phyloP scores from a whole-genome alignment of 2,113 vertebrate genomes.

The Alligator mississippiensis region DNA sequence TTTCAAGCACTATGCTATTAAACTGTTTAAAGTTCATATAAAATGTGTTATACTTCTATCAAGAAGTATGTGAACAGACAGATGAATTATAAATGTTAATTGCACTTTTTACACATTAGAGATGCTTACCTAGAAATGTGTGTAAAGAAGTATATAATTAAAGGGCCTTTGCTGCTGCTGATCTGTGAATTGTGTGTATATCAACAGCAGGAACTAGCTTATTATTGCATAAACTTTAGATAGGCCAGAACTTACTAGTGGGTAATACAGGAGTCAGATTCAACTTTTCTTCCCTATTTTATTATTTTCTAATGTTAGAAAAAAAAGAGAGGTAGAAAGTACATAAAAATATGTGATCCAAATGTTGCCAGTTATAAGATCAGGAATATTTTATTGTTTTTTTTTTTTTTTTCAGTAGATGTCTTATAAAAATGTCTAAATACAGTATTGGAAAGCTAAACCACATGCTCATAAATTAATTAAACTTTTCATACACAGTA shows the following conservation, averaged over 20 bases:
- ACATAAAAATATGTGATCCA: neutral
- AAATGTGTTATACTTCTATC: slow-evolving; percentile 45
- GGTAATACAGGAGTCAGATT: neutral
- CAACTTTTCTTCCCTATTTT: neutral
- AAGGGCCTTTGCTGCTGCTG: slow-evolving; percentile 22
- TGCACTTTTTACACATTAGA: slow-evolving; percentile 39
- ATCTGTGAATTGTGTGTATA: slow-evolving; percentile 15
- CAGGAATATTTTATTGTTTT: neutral
- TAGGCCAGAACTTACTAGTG: neutral
- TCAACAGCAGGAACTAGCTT: neutral
- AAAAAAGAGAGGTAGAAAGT: neutral
- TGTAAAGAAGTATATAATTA: slow-evolving; percentile 27
- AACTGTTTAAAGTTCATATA: slow-evolving; percentile 52
- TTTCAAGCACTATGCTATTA: slow-evolving; percentile 59
- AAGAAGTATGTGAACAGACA: slow-evolving; percentile 33
- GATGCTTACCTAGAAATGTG: slow-evolving; percentile 49
- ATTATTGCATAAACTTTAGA: neutral
- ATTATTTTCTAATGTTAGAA: neutral
- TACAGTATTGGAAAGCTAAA: neutral
- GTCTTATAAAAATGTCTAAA: neutral
- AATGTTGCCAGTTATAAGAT: neutral
- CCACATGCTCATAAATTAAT: neutral
- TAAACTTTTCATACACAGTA: neutral
- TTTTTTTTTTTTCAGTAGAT: neutral
- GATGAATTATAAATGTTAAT: slow-evolving; percentile 59